These are phyloP conservation scores for Enteromius afrohamiltoni DNA, from an alignment of 2,797 vertebrate genomes.

Conservation along the genomic window DNA sequence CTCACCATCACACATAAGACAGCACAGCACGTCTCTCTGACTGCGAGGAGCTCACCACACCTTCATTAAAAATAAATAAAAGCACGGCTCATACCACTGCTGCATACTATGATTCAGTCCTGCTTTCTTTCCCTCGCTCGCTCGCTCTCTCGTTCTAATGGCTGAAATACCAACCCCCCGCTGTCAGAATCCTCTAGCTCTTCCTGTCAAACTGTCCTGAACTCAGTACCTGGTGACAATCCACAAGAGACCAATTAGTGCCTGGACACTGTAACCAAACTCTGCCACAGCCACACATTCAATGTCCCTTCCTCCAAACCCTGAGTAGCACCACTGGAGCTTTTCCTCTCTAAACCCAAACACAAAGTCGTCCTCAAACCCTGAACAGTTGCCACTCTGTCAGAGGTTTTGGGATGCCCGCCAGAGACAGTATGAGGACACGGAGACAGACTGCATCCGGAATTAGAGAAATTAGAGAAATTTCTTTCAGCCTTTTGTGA, in stretches of 20 bases:
- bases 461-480: background rate
- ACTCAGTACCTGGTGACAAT: conserved; percentile 38
- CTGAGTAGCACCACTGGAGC: background rate
- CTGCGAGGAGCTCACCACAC: conserved; percentile 32
- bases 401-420: background rate
- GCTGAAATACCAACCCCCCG: conserved; percentile 33
- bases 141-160: conserved; percentile 14
- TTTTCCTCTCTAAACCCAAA: background rate
- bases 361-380: background rate
- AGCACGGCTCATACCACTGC: conserved; percentile 30
- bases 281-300: conserved; percentile 21
- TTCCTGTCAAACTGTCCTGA: conserved; percentile 52
- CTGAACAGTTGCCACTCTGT: background rate
- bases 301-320: background rate
- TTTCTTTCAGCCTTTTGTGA: background rate
- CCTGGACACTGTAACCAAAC: conserved; percentile 34
- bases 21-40: conserved; percentile 37
- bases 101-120: conserved; percentile 38
- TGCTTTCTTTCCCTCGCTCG: background rate
- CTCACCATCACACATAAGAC: conserved; percentile 21
- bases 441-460: background rate
- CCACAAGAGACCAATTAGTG: conserved; percentile 59
- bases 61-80: conserved; percentile 53
- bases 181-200: conserved; percentile 29
- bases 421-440: background rate